Base-by-base conservation (phyloP, 2,888 invertebrate genomes). In the Ypsolopha scabrella region DNA sequence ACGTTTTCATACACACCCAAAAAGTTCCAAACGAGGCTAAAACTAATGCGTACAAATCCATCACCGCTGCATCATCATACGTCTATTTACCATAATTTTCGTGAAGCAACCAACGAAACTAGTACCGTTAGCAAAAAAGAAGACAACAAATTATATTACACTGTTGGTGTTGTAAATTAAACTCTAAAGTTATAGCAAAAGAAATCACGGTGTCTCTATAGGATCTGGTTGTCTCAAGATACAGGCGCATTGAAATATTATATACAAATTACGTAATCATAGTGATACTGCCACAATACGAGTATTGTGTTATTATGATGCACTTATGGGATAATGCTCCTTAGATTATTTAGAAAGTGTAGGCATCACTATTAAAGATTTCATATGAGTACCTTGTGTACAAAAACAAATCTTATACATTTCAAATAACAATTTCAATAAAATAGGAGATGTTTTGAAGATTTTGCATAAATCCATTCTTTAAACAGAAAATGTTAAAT, bases 261-360 rank as follows among this genome's bases (percentile, higher is more conserved):
- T 60, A 66, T 61, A 63, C 67, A 68, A 71, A 70, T 65, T 64
- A 68, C 70, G 60, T 70, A 70, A 70, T 70, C 68, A 68, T 64
- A 64, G 59, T 62, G 64, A 69, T 68, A 70, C 62, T 57, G 57
- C 45, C 62, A 41, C 51, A 9, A 50, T 63, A 59, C 33, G 13
- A 9, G 37, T 48, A 48, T 51, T 53, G 53, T 58, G 51, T 65
- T 63, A 69, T 69, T 67, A 68, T 59, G 57, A 55, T 51, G 53
- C 52, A 51, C 57, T 58, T 61, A 58, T 59, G 61, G 60, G 52
- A 54, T 52, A 48, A 52, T 36, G 48, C 41, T 41, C 10, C 41
- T 14, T 3, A 14, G 38, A 6, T 45, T 33, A 10, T 46, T 56
- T 54, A 49, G 62, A 61, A 62, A 60, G 62, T 53, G 59, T 63